Evolutionary conservation across 1,140 invertebrate species (phyloP), one percentile per base, ranked within the genome.

Genomic region (Rhopalosiphum maidis): DNA sequence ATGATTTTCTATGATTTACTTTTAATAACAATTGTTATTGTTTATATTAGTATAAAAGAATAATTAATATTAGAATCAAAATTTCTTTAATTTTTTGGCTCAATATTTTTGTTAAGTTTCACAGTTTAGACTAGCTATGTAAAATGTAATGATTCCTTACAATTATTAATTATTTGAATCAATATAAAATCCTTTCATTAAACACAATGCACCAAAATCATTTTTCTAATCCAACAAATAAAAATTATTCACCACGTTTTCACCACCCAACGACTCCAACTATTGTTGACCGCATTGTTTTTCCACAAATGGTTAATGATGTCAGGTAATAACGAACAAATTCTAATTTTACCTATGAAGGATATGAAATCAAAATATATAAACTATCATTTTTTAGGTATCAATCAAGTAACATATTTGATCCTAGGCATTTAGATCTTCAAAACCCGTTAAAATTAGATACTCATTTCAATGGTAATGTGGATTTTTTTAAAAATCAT

Each of bases 401-500:
- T 15, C 90, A 92, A 51, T 92, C 90, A 92, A 92, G 46, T 83
- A 83, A 83, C 9, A 83, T 92, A 83, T 92, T 92, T 82, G 90
- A 92, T 41, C 46, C 60, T 51, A 92, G 68, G 41, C 68, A 92
- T 83, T 48, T 83, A 92, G 90, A 92, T 83, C 22, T 92, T 41
- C 90, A 92, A 92, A 92, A 51, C 23, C 21, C 90, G 25, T 83
- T 92, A 23, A 92, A 92, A 51, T 37, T 92, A 51, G 77, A 92
- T 48, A 23, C 90, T 25, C 68, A 92, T 92, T 83, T 92, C 48
- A 83, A 83, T 83, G 22, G 60, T 18, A 82, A 92, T 83, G 68
- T 83, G 35, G 68, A 92, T 92, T 37, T 82, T 82, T 48, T 92
- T 23, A 92, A 83, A 92, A 82, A 51, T 35, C 77, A 82, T 6